Conservation (phyloP, 2,797 vertebrate genomes). For the Premnoplex brunnescens region DNA sequence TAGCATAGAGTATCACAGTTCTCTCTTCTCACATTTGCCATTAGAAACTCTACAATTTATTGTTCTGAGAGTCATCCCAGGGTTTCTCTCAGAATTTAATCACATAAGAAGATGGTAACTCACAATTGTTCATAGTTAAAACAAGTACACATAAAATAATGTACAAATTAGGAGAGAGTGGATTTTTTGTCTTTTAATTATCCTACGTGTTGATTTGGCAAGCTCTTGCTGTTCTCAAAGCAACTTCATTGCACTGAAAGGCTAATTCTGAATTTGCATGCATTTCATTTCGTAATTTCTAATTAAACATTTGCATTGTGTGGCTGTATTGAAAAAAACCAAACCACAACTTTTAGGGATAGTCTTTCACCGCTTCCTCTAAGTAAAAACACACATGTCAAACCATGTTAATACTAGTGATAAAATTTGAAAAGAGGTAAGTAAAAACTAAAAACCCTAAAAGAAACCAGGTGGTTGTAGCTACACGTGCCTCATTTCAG, state of each 20-base stretch:
- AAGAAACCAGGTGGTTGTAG: background rate
- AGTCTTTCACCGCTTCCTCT: slow-evolving; percentile 63
- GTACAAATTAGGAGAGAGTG: background rate
- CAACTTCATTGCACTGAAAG: slow-evolving; percentile 60
- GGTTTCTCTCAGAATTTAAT: slow-evolving; percentile 2
- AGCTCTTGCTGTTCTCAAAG: slow-evolving; percentile 62
- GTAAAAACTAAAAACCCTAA: slow-evolving; percentile 58
- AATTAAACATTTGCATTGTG: slow-evolving; percentile 55
- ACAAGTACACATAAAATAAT: background rate
- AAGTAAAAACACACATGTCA: slow-evolving; percentile 56
- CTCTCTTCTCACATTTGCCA: background rate
- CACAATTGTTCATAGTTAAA: background rate
- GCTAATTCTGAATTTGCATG: slow-evolving; percentile 58
- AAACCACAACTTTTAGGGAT: background rate
- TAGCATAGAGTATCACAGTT: slow-evolving; percentile 18
- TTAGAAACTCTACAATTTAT: background rate
- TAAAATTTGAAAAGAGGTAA: slow-evolving; percentile 63
- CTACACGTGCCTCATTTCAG: background rate
- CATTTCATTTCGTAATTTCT: slow-evolving; percentile 68
- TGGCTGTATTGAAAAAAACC: slow-evolving; percentile 44
- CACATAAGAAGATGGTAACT: background rate
- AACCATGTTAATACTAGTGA: slow-evolving; percentile 55
- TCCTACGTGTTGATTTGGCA: slow-evolving; percentile 40
- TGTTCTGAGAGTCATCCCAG: background rate
- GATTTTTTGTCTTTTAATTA: background rate